A percentile compares a stretch with the other conserved stretches of the same genome.
Evolutionary conservation across 2,888 invertebrate species (phyloP).

Genomic region (Acanthosepion pharaonis): DNA sequence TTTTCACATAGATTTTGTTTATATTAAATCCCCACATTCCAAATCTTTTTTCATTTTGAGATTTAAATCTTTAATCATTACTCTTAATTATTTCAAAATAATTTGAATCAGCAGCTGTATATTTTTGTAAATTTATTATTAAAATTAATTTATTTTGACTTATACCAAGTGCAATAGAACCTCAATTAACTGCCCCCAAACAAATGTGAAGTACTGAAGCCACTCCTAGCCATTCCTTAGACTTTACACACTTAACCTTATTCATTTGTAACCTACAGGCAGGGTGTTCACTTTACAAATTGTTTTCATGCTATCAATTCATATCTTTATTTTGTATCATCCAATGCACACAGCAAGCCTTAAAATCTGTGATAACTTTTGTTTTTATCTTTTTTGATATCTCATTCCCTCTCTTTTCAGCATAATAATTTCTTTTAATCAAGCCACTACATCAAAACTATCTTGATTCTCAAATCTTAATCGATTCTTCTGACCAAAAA

Average conservation of each 20-base stretch:
- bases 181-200: background rate
- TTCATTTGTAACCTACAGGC: background rate
- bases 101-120: background rate
- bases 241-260: background rate
- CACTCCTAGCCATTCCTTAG: background rate
- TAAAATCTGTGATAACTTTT: background rate
- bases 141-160: background rate
- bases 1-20: background rate
- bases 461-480: background rate
- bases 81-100: background rate
- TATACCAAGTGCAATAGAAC: background rate
- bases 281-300: background rate
- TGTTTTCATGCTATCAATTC: background rate
- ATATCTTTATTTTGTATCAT: background rate
- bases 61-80: too few relatives aligned
- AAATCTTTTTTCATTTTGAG: too few relatives aligned
- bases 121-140: background rate
- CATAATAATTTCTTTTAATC: constrained; percentile 2
- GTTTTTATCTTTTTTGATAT: background rate
- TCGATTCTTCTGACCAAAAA: background rate
- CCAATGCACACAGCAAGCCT: background rate
- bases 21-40: background rate
- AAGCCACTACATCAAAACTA: background rate
- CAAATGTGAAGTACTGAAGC: background rate
- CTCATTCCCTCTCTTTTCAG: background rate